Conservation (phyloP, 2,797 vertebrate species). For the Phoeniculus purpureus region DNA sequence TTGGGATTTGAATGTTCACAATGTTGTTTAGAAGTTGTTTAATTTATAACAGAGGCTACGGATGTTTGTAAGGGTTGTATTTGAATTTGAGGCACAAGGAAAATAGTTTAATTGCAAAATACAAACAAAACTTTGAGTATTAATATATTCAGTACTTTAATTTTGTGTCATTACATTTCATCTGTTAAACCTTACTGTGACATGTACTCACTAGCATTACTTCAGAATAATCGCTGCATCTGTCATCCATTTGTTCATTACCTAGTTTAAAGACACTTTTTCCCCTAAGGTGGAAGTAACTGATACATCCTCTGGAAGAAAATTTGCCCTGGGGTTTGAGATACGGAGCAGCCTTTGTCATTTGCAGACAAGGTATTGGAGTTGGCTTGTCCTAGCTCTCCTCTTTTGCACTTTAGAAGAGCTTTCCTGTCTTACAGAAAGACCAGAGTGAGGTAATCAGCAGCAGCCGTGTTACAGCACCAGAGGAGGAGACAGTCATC, state of each 20-base stretch:
- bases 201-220: not conserved
- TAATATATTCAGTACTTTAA: constrained; percentile 58
- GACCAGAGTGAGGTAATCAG: not conserved
- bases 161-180: constrained; percentile 60
- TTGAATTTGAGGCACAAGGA: constrained; percentile 46
- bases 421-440: not conserved
- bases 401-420: not conserved
- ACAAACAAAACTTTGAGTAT: not conserved
- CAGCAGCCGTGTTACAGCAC: not conserved
- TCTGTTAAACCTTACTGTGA: constrained; percentile 8
- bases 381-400: not conserved
- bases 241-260: not conserved
- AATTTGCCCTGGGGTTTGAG: not conserved
- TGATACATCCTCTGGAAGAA: not conserved
- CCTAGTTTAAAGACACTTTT: not conserved
- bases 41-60: constrained; percentile 57
- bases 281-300: not conserved
- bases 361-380: not conserved
- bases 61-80: constrained; percentile 60
- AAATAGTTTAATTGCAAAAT: constrained; percentile 44
- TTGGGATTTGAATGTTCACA: constrained; percentile 66
- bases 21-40: constrained; percentile 52
- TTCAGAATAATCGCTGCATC: constrained; percentile 9
- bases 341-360: not conserved
- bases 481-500: not conserved